Evolutionary conservation across 2,888 invertebrate species (phyloP), one percentile per base, ranked within the genome.

Genomic region (Automeris io): DNA sequence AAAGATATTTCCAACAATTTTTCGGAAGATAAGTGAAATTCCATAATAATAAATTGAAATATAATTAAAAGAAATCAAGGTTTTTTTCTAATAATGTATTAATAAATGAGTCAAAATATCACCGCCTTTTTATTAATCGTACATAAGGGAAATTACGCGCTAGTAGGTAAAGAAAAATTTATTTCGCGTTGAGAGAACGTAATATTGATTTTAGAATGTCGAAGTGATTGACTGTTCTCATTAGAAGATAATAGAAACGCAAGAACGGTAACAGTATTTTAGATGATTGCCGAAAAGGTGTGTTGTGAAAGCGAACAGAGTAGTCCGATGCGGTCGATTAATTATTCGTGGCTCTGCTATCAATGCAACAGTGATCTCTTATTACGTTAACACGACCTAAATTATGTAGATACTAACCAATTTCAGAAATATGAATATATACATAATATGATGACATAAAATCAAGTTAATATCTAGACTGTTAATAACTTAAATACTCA

Each of bases 281-380:
- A 46, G 54, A 53, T 48, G 59, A 56, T 49, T 53, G 61, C 50
- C 51, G 49, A 57, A 66, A 61, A 57, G 13, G 18, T 25, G 33
- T 12, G 23, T n/a, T 65, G 72, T 67, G 73, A 74, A 75, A 74
- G 73, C 64, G 62, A 64, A 44, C 22, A 49, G 58, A 63, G 67
- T 63, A 57, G 50, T 29, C 16, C n/a, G 29, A 16, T 8, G 16
- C n/a, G 29, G 29, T n/a, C 7, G 42, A 45, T 24, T 44, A 32
- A 11, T 37, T 5, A 21, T 18, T 29, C 9, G 29, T 11, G 21
- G 34, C 33, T 22, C 7, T 9, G 24, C 7, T 13, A 11, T 8
- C 33, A 22, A 29, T 12, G 29, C 12, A 34, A 21, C 24, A 13
- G 24, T 32, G 24, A 8, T 24, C 18, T 13, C 21, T 11, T 11